phyloP scores from a whole-genome alignment of 64 coral and sea anemone genomes.

The Pachyseris speciosa region DNA sequence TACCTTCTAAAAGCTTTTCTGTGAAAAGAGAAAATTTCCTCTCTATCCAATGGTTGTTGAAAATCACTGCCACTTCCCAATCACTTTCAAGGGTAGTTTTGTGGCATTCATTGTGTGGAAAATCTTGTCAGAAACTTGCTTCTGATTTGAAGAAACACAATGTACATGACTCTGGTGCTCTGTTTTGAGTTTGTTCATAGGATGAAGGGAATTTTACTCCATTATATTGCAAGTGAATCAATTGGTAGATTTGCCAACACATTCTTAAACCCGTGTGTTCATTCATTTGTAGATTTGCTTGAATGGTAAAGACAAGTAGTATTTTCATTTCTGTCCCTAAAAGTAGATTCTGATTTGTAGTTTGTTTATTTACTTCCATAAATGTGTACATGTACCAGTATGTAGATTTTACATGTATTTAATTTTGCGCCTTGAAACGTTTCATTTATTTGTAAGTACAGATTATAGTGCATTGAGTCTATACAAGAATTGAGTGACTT shows the following conservation, averaged over 20 bases:
- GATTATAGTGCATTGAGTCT: too few relatives aligned
- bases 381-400: too few relatives aligned
- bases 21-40: conserved; percentile 21
- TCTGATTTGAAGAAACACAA: conserved; percentile 27
- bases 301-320: not conserved
- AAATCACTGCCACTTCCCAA: conserved; percentile 64
- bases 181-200: not conserved
- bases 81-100: conserved; percentile 58
- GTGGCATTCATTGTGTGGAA: conserved; percentile 27
- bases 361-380: too few relatives aligned
- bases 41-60: conserved; percentile 62
- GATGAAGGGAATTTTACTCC: not conserved
- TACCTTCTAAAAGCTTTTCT: conserved; percentile 64
- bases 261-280: not conserved
- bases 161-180: not conserved
- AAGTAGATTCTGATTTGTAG: too few relatives aligned
- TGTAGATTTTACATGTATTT: too few relatives aligned
- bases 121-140: not conserved
- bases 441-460: too few relatives aligned
- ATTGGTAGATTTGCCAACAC: not conserved
- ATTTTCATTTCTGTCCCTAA: not conserved
- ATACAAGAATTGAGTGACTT: too few relatives aligned
- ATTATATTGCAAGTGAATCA: not conserved
- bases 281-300: not conserved
- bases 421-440: too few relatives aligned